Conservation (phyloP, 2,888 invertebrate genomes). For the Gortyna flavago region DNA sequence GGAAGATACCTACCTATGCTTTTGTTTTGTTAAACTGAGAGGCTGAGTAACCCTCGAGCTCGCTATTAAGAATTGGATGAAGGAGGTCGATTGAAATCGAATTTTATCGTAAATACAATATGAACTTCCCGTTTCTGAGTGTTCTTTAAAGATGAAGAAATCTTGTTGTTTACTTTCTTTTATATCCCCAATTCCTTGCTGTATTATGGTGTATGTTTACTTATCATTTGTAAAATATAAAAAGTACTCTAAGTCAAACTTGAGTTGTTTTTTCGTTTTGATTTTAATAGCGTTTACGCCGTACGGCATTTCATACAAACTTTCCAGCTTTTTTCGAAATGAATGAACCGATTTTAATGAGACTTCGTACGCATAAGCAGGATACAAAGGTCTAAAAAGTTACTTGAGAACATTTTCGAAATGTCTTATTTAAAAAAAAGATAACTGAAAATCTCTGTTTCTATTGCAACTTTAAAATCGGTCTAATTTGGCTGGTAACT, state of each 20-base stretch:
- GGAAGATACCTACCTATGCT: conserved; percentile 18
- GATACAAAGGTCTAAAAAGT: too few species aligned
- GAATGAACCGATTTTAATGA: too few species aligned
- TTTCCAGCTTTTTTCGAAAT: too few species aligned
- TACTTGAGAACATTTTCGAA: too few species aligned
- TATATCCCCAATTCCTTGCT: too few species aligned
- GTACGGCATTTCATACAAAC: too few species aligned
- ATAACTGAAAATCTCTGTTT: too few species aligned
- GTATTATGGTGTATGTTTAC: background rate
- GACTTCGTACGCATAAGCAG: too few species aligned
- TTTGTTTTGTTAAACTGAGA: conserved; percentile 35
- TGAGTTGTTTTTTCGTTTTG: background rate
- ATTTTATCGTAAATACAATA: conserved; percentile 28
- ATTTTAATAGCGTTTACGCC: too few species aligned
- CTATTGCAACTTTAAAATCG: too few species aligned
- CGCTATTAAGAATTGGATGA: conserved; percentile 26
- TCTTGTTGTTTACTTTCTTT: background rate
- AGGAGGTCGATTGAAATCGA: conserved; percentile 30
- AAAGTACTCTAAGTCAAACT: background rate
- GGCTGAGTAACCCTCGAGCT: background rate
- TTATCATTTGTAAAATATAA: background rate
- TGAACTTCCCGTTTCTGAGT: background rate
- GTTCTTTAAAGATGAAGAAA: conserved; percentile 5
- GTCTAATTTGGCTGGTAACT: too few species aligned
- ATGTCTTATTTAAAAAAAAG: too few species aligned